Evolutionary conservation across 1,140 invertebrate species (phyloP), one percentile per base, ranked within the genome.

Genomic region (Drosophila grimshawi): DNA sequence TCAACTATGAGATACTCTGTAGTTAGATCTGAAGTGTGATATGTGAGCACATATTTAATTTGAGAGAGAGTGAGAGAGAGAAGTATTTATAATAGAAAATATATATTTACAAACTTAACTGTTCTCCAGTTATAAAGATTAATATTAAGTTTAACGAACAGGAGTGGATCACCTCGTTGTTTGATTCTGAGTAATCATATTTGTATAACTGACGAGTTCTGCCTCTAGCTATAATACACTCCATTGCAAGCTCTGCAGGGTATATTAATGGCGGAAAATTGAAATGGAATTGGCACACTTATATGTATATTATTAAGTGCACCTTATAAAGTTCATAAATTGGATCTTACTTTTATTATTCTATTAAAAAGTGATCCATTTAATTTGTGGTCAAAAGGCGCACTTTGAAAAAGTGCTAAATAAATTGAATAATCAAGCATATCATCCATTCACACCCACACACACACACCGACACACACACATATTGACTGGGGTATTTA

Each of bases 391-490:
- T 63, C 78, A 71, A 43, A 66, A 68, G n/a, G 41, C 19, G 51
- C 51, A n/a, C 53, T 29, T 32, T 53, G 57, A 53, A 69, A 70
- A 61, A 59, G 41, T 63, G 51, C 1, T 43, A 33, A 80, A 68
- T 80, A 65, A 82, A 86, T 88, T 83, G 69, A 88, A 82, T 49
- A 64, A 62, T 49, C 52, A 43, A 56, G 41, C 52, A 52, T 11
- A 59, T 65, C 35, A 35, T 30, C 29, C 39, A 59, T 32, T 56
- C 10, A 27, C 29, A 27, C 53, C 27, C 48, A 39, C 6, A 30
- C 19, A 35, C 19, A 53, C 5, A 33, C 10, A 62, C 32, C 39
- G 64, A 53, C 48, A 37, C n/a, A 49, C 49, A n/a, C 41, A 45
- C 2, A n/a, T 32, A 45, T 53, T 48, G 10, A 37, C 41, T 46